Conservation (phyloP, 37 sponge, comb jelly and placozoan species). For the Eunapius fragilis region DNA sequence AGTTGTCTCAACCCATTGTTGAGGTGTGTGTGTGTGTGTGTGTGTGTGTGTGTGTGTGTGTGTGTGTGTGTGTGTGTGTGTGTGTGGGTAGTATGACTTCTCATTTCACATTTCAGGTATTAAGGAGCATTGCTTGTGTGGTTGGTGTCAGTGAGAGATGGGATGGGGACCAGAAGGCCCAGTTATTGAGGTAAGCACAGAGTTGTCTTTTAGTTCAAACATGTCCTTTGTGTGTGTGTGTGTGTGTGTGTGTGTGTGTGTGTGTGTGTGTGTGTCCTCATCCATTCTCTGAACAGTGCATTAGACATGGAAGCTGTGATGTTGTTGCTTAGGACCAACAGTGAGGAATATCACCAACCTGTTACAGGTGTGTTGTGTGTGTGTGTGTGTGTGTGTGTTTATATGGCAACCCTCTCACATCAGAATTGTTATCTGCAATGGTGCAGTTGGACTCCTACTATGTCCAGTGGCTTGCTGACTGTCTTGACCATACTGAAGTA, state of each 20-base stretch:
- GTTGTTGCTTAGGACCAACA: background rate
- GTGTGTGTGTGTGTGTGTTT: background rate
- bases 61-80: background rate
- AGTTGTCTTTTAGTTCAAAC: background rate
- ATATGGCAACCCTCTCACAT: background rate
- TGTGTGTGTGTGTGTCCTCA: too few species aligned
- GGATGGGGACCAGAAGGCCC: background rate
- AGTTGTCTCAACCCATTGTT: background rate
- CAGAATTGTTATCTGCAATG: background rate
- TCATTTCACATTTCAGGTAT: too few species aligned
- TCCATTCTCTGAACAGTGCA: background rate
- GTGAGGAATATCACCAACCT: background rate
- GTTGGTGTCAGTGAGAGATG: background rate
- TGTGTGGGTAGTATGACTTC: constrained; percentile 26
- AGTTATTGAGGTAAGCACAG: background rate
- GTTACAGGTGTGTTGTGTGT: background rate
- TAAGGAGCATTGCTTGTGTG: background rate
- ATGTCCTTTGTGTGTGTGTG: too few species aligned
- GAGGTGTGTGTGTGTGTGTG: constrained; percentile 23
- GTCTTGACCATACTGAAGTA: background rate
- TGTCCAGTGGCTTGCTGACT: background rate
- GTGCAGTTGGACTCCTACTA: background rate
- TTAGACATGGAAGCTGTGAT: background rate
- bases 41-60: constrained; percentile 15
- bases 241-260: too few species aligned